phyloP scores from a whole-genome alignment of 1,140 invertebrate species.

The Saccostrea glomerata region DNA sequence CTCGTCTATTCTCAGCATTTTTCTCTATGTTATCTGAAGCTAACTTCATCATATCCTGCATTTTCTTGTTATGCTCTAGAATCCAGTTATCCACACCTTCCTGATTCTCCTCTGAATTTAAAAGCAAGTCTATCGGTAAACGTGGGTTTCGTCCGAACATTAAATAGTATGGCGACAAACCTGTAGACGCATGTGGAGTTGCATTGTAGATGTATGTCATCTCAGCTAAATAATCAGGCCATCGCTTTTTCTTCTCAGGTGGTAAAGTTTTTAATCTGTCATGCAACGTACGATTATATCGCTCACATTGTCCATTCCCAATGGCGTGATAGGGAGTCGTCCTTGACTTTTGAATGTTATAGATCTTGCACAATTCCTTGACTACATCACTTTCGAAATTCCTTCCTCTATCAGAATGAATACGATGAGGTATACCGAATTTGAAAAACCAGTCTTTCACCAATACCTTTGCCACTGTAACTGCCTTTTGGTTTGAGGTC shows the following conservation, averaged over 20 bases:
- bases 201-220: constrained; percentile 30
- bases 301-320: constrained; percentile 45
- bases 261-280: constrained; percentile 23
- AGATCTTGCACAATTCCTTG: constrained; percentile 49
- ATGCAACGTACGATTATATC: constrained; percentile 53
- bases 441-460: too few species aligned
- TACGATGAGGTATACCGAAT: too few species aligned
- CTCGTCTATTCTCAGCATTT: too few species aligned
- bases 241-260: constrained; percentile 1
- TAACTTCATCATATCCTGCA: too few species aligned
- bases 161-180: constrained; percentile 35
- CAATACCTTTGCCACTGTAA: too few species aligned
- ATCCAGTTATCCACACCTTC: too few species aligned
- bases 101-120: too few species aligned
- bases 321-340: constrained; percentile 53
- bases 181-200: constrained; percentile 13
- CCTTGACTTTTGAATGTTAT: constrained; percentile 71
- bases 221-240: neutral
- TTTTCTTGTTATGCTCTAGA: too few species aligned
- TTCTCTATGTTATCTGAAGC: too few species aligned
- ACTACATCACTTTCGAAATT: constrained; percentile 2
- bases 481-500: constrained; percentile 37
- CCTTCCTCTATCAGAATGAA: neutral
- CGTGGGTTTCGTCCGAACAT: constrained; percentile 31
- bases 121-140: too few species aligned